Conservation (phyloP, 2,888 invertebrate species). For the Xanthia togata region DNA sequence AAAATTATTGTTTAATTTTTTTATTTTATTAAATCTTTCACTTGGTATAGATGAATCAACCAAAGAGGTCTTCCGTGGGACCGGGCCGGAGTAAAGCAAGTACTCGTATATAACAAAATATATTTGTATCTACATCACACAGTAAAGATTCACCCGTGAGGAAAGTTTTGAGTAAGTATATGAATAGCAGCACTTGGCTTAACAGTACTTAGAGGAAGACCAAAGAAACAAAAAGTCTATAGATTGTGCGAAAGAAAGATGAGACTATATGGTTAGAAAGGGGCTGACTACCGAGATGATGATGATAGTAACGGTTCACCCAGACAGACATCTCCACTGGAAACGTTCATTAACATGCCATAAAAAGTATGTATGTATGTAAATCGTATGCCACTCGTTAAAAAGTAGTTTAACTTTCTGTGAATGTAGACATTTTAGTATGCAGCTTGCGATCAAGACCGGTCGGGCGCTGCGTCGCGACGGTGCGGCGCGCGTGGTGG, state of each 20-base stretch:
- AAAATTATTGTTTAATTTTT: neutral
- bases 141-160: neutral
- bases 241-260: neutral
- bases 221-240: neutral
- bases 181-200: too few relatives aligned
- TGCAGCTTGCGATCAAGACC: conserved; percentile 43
- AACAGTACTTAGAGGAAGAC: neutral
- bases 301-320: too few relatives aligned
- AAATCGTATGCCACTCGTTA: neutral
- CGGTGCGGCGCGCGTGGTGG: conserved; percentile 28
- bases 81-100: neutral
- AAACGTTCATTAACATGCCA: neutral
- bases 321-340: neutral
- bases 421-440: neutral
- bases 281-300: too few relatives aligned
- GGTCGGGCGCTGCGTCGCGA: neutral
- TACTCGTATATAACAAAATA: neutral
- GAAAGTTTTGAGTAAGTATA: neutral
- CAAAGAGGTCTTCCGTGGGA: neutral
- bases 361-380: too few relatives aligned
- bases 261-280: neutral
- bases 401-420: neutral
- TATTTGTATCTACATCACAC: neutral
- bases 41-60: neutral
- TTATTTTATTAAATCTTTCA: neutral